A percentile compares a stretch with the other conserved stretches of the same genome.
Evolutionary conservation across 1,140 invertebrate species (phyloP).

Genomic region (Drosophila serrata): DNA sequence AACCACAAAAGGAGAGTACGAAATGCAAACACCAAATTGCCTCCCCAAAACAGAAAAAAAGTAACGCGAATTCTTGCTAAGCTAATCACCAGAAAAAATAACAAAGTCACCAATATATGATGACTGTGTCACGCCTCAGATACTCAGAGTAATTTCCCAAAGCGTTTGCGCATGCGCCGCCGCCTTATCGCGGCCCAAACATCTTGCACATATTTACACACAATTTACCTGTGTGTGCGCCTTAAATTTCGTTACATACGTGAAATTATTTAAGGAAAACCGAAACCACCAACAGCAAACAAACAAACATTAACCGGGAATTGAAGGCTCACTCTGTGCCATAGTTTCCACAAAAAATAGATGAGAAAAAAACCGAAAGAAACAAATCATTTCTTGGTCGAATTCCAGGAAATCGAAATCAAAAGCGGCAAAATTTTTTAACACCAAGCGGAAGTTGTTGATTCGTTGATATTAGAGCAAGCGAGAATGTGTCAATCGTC

Average conservation of each 20-base stretch:
- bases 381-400: slow-evolving; percentile 62
- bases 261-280: slow-evolving; percentile 77
- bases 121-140: slow-evolving; percentile 61
- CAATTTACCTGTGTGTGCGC: slow-evolving; percentile 64
- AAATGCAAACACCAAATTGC: slow-evolving; percentile 45
- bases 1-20: slow-evolving; percentile 43
- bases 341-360: slow-evolving; percentile 45
- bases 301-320: slow-evolving; percentile 81
- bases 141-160: slow-evolving; percentile 17
- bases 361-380: slow-evolving; percentile 35
- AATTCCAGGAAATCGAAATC: slow-evolving; percentile 80
- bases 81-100: slow-evolving; percentile 71
- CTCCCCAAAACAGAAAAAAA: slow-evolving; percentile 46
- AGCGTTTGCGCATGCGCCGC: slow-evolving; percentile 66
- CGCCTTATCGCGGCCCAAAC: slow-evolving; percentile 71
- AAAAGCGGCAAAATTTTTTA: slow-evolving; percentile 66
- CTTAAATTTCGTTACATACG: slow-evolving; percentile 54
- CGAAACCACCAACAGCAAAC: slow-evolving; percentile 56
- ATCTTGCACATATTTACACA: slow-evolving; percentile 77
- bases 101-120: slow-evolving; percentile 57
- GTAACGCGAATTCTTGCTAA: slow-evolving; percentile 82
- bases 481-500: slow-evolving; percentile 57
- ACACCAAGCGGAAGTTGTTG: slow-evolving; percentile 67
- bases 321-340: slow-evolving; percentile 35
- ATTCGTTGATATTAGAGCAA: slow-evolving; percentile 30